Base-by-base conservation (phyloP, 2,888 invertebrate genomes). In the Nysson spinosus region DNA sequence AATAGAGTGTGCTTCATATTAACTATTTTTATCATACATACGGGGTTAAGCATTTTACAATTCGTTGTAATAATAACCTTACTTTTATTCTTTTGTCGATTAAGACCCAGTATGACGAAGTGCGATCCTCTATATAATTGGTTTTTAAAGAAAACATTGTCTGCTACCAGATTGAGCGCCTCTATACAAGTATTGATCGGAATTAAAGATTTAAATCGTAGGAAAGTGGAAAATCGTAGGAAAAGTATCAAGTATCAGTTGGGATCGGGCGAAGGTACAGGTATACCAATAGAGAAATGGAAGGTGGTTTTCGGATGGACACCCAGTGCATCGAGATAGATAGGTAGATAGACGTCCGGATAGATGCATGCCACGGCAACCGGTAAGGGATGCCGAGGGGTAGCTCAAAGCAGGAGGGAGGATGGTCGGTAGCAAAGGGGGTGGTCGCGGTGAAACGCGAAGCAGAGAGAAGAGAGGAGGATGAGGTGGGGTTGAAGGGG, bases 321-420 rank as follows among this genome's bases (percentile, higher is more conserved):
- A 78, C 78, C 80, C 79, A 75, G 80, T 76, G 75, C 77, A 73
- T 72, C 74, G 73, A 77, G 77, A 77, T 75, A 79, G 73, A 77
- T 70, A 70, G 78, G 64, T 71, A 71, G 77, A 76, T 77, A 73
- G 79, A 76, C 75, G 77, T 74, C 65, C 70, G 74, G 80, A 78
- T 77, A 79, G 78, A 77, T 75, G 78, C 79, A 77, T 73, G 74
- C 76, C 76, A 66, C 66, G 69, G 76, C 72, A 73, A 68, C 69
- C 60, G 55, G 79, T 67, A 73, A 75, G 79, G 76, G 78, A 72
- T 72, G 69, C 63, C 69, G 66, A 58, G 69, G 65, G 77, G 72
- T 60, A 57, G 72, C 54, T 63, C 24, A 52, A 74, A 56, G 72
- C 64, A 69, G 70, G 70, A 69, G 60, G 61, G 61, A 42, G 49